Evolutionary conservation across 2,797 vertebrate genomes (phyloP), one percentile per base, ranked within the genome.

Genomic region (Gallinago stenura): DNA sequence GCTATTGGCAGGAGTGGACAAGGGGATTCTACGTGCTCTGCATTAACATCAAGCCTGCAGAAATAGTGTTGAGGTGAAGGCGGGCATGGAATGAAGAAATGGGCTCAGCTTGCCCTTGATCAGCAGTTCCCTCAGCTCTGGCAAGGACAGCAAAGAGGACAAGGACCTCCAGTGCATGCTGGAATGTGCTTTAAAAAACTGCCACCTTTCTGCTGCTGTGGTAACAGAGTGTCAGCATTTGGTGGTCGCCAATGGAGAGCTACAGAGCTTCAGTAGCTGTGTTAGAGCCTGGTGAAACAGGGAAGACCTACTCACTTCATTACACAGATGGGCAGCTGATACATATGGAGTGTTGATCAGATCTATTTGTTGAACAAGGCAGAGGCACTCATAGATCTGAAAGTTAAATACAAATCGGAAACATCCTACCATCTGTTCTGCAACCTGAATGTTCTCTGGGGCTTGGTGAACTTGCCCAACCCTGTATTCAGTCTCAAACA

Each of bases 141-240:
- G 18, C 30, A 41, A 11, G 68, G 69, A 14, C 3, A 5, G 60
- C 65, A 61, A 11, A 62, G 51, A 84, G 54, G 39, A 12, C 50
- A 26, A 24, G 21, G 43, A 48, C 6, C 53, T 64, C 16, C 53
- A 11, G 14, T 0, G 0, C 4, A 8, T 73, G 15, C 6, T 71
- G 35, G 22, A 50, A 8, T 3, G 25, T 8, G 28, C 28, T 56
- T 60, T 20, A 2, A 25, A 30, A 19, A 9, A 0, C 35, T 50
- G 3, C 13, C 43, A 8, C 31, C 6, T 56, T 53, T 46, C 58
- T 87, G 71, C 68, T 64, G 62, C 30, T 26, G n/a, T 46, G 51
- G 50, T 15, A 65, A 28, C 31, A 31, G 26, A 51, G 12, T 26
- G 50, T 37, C 78, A 75, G 30, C 1, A 0, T 37, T 25, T 35